Percentiles rank a stretch among this genome's conserved stretches.
phyloP scores from a whole-genome alignment of 2,797 vertebrate species.

The Gymnodraco acuticeps region DNA sequence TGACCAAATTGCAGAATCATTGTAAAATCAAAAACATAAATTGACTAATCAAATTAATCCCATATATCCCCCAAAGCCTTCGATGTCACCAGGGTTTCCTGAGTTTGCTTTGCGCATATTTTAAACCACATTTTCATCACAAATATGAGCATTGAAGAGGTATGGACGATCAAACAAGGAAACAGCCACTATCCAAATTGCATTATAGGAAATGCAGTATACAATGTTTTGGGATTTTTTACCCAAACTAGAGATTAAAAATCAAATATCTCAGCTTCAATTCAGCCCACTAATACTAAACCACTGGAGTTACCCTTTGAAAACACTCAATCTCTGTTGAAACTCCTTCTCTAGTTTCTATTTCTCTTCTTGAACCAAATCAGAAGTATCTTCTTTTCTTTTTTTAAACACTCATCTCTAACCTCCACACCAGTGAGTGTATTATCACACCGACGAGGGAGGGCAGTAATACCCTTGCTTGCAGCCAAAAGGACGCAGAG shows the following conservation, averaged over 20 bases:
- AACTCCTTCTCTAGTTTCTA: constrained; percentile 14
- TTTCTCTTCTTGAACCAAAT: neutral
- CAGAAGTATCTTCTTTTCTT: neutral
- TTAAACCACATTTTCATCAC: too few species aligned
- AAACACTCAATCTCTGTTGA: neutral
- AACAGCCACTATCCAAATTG: neutral
- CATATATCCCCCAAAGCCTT: neutral
- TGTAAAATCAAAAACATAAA: neutral
- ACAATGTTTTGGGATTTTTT: fast-evolving
- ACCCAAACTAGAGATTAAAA: neutral
- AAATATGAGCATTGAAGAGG: neutral
- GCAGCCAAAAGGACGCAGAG: constrained; percentile 73
- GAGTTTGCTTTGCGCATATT: neutral
- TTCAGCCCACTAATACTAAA: neutral
- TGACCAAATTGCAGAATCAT: neutral
- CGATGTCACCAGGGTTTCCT: neutral
- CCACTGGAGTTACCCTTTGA: neutral
- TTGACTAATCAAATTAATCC: neutral
- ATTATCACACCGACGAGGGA: constrained; percentile 43
- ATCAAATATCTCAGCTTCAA: neutral
- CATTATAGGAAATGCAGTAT: constrained; percentile 11
- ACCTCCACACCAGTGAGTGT: constrained; percentile 46
- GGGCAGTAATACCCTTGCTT: constrained; percentile 70
- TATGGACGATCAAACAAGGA: neutral
- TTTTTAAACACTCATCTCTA: neutral